Conservation (phyloP, 2,888 invertebrate genomes). For the Crematogaster levior region DNA sequence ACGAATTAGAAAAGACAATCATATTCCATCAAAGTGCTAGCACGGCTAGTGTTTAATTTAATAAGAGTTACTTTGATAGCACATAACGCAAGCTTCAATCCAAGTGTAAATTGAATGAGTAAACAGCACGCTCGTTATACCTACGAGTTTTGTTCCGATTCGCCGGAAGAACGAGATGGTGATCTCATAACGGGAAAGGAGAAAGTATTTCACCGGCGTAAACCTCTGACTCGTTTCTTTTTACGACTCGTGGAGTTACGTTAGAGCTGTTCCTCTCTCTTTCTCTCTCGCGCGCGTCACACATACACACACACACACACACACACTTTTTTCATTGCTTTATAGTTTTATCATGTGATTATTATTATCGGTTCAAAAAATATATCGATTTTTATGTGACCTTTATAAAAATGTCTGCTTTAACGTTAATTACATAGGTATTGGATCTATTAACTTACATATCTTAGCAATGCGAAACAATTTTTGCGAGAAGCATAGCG, state of each 20-base stretch:
- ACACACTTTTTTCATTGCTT: background rate
- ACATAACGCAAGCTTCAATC: background rate
- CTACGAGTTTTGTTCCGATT: constrained; percentile 10
- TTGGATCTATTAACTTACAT: background rate
- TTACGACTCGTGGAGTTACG: constrained; percentile 81
- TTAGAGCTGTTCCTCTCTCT: constrained; percentile 70
- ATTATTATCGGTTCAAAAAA: constrained; percentile 69
- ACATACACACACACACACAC: background rate
- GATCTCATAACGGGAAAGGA: constrained; percentile 85
- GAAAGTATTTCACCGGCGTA: constrained; percentile 81
- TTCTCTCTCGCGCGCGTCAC: background rate
- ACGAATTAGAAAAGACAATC: constrained; percentile 13
- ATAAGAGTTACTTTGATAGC: background rate
- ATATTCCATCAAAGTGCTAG: background rate
- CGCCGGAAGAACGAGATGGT: constrained; percentile 73
- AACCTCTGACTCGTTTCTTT: constrained; percentile 71
- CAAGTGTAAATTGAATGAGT: constrained; percentile 22
- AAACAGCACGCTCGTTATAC: constrained; percentile 35
- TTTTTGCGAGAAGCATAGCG: background rate
- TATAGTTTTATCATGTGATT: background rate
- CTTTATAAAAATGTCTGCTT: constrained; percentile 44
- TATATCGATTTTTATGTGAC: constrained; percentile 58
- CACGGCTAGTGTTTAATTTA: constrained; percentile 7
- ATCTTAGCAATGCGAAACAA: background rate
- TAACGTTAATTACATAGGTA: background rate